A percentile compares a stretch with the other conserved stretches of the same genome.
Evolutionary conservation across 2,797 vertebrate genomes (phyloP).

Genomic region (Enteromius unitaeniatus): DNA sequence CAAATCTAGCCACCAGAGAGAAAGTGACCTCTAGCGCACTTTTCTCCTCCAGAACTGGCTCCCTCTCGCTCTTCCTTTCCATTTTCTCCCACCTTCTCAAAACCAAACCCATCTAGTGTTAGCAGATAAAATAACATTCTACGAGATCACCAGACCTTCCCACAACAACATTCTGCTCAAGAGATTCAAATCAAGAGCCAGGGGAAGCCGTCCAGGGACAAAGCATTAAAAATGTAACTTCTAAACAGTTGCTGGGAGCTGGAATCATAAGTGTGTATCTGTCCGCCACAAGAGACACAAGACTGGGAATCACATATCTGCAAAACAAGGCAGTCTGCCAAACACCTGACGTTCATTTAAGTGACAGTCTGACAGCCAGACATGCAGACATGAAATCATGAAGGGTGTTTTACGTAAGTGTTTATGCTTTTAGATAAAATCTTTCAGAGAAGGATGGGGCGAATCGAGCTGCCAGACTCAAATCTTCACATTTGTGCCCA

Average conservation of each 20-base stretch:
- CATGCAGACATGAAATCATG: conserved; percentile 20
- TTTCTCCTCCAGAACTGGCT: background rate
- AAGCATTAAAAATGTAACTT: background rate
- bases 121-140: background rate
- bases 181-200: conserved; percentile 8
- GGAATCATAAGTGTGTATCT: conserved; percentile 20
- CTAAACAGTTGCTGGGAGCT: conserved; percentile 20
- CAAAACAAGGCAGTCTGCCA: background rate
- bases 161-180: conserved; percentile 30
- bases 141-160: conserved; percentile 7
- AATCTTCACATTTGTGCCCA: conserved; percentile 14
- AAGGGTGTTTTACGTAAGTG: conserved; percentile 11
- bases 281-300: conserved; percentile 16
- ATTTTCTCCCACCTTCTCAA: background rate
- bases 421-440: background rate
- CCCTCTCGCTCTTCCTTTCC: background rate
- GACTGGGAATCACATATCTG: conserved; percentile 10
- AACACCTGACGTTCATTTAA: conserved; percentile 33
- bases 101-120: background rate
- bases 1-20: conserved; percentile 7
- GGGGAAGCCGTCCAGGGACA: background rate
- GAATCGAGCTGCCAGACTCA: background rate
- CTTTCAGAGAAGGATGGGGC: background rate
- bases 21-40: background rate
- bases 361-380: conserved; percentile 17